Evolutionary conservation across 1,140 invertebrate genomes (phyloP).

Genomic region (Gonatopus flavifemur): DNA sequence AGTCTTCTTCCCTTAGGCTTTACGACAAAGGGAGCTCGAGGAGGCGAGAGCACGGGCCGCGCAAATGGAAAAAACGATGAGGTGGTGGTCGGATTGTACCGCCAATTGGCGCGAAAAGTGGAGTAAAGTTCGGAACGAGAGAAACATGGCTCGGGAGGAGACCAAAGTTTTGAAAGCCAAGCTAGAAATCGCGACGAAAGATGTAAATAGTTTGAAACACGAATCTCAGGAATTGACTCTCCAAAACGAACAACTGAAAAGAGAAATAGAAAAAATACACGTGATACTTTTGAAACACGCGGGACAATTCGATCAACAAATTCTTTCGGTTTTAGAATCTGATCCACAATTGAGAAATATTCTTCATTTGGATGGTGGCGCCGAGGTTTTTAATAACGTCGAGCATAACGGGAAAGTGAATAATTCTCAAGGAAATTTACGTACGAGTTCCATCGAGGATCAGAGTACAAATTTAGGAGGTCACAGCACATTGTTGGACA

Average conservation of each 20-base stretch:
- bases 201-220: slow-evolving; percentile 72
- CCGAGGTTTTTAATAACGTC: slow-evolving; percentile 49
- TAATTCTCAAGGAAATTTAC: slow-evolving; percentile 28
- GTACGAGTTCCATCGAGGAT: slow-evolving; percentile 30
- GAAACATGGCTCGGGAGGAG: slow-evolving; percentile 86
- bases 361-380: slow-evolving; percentile 46
- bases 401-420: slow-evolving; percentile 24
- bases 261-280: slow-evolving; percentile 77
- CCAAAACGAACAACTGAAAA: slow-evolving; percentile 79
- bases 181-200: slow-evolving; percentile 78
- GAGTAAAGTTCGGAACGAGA: slow-evolving; percentile 87
- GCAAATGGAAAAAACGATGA: slow-evolving; percentile 99
- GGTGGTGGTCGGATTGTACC: slow-evolving; percentile 95
- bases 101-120: slow-evolving; percentile 93
- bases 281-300: slow-evolving; percentile 69
- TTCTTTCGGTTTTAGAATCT: slow-evolving; percentile 48
- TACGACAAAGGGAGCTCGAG: slow-evolving; percentile 80
- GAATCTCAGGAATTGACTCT: slow-evolving; percentile 79
- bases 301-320: slow-evolving; percentile 63
- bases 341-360: slow-evolving; percentile 49
- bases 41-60: slow-evolving; percentile 87
- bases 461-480: slow-evolving; percentile 13
- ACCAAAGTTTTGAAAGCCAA: slow-evolving; percentile 78
- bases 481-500: slow-evolving; percentile 38
- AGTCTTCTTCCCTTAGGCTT: slow-evolving; percentile 58